Evolutionary conservation across 2,888 invertebrate genomes (phyloP).

Genomic region (Pammene fasciana): DNA sequence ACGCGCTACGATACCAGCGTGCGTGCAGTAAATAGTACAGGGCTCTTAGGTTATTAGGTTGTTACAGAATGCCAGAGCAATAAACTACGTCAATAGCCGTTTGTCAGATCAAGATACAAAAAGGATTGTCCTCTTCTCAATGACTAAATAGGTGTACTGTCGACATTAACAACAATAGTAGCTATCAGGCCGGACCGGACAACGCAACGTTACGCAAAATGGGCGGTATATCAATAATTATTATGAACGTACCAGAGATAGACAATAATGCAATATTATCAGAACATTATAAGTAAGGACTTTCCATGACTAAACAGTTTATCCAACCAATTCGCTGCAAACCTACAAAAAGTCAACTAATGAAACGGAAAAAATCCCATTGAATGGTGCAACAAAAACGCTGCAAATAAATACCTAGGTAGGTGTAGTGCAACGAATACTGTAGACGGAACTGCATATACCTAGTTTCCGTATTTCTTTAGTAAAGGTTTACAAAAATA

Average conservation of each 20-base stretch:
- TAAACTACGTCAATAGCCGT: slow-evolving; percentile 23
- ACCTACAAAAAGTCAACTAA: slow-evolving; percentile 5
- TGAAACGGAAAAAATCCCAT: slow-evolving; percentile 6
- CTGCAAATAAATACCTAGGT: not conserved
- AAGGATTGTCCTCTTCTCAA: slow-evolving; percentile 19
- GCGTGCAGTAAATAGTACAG: slow-evolving; percentile 27
- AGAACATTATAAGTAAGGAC: no score
- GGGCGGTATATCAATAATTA: no score
- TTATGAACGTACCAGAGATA: no score
- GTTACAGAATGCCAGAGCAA: slow-evolving; percentile 13
- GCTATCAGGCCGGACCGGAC: no score
- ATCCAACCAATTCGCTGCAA: not conserved
- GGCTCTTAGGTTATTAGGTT: slow-evolving; percentile 25
- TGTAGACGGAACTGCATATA: not conserved
- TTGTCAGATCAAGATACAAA: slow-evolving; percentile 8
- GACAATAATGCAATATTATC: no score
- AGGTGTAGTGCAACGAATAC: no score
- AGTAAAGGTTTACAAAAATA: no score
- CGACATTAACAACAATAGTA: not conserved
- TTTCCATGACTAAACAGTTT: not conserved
- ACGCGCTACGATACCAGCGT: not conserved
- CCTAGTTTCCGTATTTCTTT: no score
- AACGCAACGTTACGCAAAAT: no score
- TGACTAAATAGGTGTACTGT: not conserved
- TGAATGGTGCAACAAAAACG: slow-evolving; percentile 16